phyloP scores from a whole-genome alignment of 2,113 vertebrate genomes.

The Galemys pyrenaicus region DNA sequence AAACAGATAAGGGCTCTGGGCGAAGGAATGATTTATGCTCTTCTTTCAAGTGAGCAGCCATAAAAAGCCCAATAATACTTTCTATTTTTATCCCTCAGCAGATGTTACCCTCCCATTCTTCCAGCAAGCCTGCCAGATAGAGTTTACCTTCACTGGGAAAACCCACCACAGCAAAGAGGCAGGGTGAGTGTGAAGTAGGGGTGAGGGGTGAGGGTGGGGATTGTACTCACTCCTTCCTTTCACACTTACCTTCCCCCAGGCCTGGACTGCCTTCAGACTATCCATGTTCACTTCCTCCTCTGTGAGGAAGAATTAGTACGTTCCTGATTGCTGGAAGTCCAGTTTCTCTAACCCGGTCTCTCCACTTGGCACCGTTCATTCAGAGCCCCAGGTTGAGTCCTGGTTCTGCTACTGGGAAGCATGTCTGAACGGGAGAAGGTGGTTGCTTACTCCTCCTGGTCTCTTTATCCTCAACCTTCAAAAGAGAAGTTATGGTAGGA shows the following conservation, averaged over 20 bases:
- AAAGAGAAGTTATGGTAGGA: background rate
- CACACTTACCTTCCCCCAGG: background rate
- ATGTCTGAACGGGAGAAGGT: background rate
- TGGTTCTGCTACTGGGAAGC: background rate
- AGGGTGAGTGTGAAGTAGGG: too few species aligned
- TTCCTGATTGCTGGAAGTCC: background rate
- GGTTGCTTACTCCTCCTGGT: background rate
- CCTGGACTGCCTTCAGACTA: background rate
- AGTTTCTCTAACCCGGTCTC: background rate
- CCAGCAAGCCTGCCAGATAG: slow-evolving; percentile 19
- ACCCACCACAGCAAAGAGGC: background rate
- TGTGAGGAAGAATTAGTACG: too few species aligned
- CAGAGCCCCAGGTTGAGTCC: background rate
- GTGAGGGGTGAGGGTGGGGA: too few species aligned
- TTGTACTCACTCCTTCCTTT: background rate
- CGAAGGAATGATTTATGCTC: slow-evolving; percentile 72
- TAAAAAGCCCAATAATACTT: slow-evolving; percentile 56
- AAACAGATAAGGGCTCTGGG: slow-evolving; percentile 64
- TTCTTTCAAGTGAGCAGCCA: slow-evolving; percentile 76
- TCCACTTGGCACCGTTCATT: background rate
- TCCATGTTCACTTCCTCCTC: background rate
- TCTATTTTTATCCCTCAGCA: slow-evolving; percentile 70
- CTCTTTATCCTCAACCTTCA: background rate
- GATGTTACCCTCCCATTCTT: slow-evolving; percentile 59
- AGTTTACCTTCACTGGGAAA: slow-evolving; percentile 22